A percentile compares a stretch with the other conserved stretches of the same genome.
These are phyloP conservation scores for Lerema accius DNA, from an alignment of 1,140 invertebrate genomes.

Conservation along the genomic window DNA sequence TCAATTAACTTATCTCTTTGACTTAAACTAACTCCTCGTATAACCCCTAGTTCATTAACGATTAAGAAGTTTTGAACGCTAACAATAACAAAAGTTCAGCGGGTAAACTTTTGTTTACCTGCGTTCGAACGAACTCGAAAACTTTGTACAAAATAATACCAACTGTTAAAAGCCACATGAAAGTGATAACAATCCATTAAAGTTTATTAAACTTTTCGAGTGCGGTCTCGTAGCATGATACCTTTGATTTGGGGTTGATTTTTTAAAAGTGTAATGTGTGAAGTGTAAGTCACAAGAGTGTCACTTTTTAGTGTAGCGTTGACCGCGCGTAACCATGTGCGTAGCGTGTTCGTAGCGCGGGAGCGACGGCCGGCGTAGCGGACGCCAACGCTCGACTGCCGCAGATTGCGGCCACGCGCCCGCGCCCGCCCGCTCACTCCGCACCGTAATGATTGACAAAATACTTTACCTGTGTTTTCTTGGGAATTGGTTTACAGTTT, in stretches of 20 bases:
- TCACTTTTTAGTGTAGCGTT: conserved; percentile 20
- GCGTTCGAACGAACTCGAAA: conserved; percentile 3
- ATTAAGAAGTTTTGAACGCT: not conserved
- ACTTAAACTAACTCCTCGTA: not conserved
- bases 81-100: not conserved
- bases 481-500: conserved; percentile 24
- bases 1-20: not conserved
- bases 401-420: conserved; percentile 56
- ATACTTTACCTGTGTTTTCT: conserved; percentile 77
- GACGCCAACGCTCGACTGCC: conserved; percentile 64
- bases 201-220: conserved; percentile 29
- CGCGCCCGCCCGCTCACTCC: conserved; percentile 60
- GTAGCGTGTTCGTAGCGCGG: conserved; percentile 46
- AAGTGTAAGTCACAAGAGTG: conserved; percentile 23
- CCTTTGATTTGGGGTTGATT: not conserved
- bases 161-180: conserved; percentile 20
- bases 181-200: conserved; percentile 18
- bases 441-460: conserved; percentile 77
- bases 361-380: conserved; percentile 47
- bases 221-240: not conserved
- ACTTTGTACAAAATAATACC: conserved; percentile 13
- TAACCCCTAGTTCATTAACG: not conserved
- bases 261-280: conserved; percentile 1
- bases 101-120: conserved; percentile 11
- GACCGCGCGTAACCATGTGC: conserved; percentile 40